phyloP scores from a whole-genome alignment of 2,888 invertebrate genomes.

The Lasioglossum calceatum region DNA sequence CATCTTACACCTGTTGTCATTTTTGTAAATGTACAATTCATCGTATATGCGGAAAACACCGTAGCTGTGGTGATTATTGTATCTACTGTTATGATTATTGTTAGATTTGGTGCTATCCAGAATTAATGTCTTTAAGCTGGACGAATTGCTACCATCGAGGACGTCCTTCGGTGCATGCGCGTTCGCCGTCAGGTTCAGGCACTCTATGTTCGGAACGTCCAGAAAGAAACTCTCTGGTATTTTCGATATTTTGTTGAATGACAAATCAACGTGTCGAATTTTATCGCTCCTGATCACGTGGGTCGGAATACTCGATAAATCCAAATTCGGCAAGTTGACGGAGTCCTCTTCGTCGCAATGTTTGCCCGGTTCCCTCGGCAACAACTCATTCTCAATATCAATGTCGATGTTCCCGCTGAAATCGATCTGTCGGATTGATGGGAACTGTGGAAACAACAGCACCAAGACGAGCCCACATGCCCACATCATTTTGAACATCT shows the following conservation, averaged over 20 bases:
- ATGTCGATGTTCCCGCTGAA: too few relatives aligned
- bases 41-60: too few relatives aligned
- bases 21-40: too few relatives aligned
- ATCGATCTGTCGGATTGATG: too few relatives aligned
- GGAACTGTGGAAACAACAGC: too few relatives aligned
- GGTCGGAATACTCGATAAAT: background rate
- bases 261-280: background rate
- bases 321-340: background rate
- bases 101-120: background rate
- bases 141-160: background rate
- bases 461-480: too few relatives aligned
- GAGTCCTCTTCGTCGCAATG: background rate
- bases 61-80: too few relatives aligned
- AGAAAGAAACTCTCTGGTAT: background rate
- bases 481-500: too few relatives aligned
- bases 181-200: constrained; percentile 43
- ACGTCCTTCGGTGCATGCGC: background rate
- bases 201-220: constrained; percentile 10
- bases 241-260: background rate
- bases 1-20: too few relatives aligned
- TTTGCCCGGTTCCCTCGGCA: too few relatives aligned
- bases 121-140: constrained; percentile 12
- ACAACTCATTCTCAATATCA: too few relatives aligned
- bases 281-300: background rate
- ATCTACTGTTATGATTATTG: too few relatives aligned